Conservation (phyloP, 2,113 vertebrate genomes). For the Psammodynastes pulverulentus region DNA sequence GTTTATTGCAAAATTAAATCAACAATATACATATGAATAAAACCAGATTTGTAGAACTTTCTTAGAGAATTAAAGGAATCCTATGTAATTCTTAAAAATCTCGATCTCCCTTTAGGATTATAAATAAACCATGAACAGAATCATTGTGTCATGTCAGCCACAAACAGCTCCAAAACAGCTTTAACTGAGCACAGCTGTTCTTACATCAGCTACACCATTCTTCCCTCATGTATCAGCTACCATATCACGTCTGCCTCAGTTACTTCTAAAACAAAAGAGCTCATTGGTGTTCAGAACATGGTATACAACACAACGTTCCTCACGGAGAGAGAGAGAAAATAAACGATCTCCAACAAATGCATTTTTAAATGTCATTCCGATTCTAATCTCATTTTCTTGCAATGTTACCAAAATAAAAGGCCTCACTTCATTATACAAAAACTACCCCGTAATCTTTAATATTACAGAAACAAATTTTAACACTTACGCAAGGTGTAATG, state of each 20-base stretch:
- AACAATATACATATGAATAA: neutral
- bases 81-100: neutral
- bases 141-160: neutral
- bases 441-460: neutral
- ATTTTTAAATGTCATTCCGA: conserved; percentile 11
- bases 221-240: conserved; percentile 63
- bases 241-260: conserved; percentile 62
- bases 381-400: neutral
- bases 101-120: neutral
- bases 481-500: neutral
- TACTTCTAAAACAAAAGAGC: conserved; percentile 65
- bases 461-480: neutral
- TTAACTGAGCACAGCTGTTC: conserved; percentile 56
- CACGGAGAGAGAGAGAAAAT: conserved; percentile 23
- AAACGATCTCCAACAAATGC: conserved; percentile 40
- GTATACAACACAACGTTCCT: conserved; percentile 53
- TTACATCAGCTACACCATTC: conserved; percentile 52
- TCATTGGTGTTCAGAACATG: conserved; percentile 58
- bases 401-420: neutral
- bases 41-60: neutral
- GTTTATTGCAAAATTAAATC: neutral
- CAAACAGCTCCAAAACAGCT: conserved; percentile 20
- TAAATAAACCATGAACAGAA: neutral
- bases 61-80: neutral
- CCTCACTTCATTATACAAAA: neutral